Evolutionary conservation across 2,888 invertebrate genomes (phyloP).

Genomic region (Pimpla rufipes): DNA sequence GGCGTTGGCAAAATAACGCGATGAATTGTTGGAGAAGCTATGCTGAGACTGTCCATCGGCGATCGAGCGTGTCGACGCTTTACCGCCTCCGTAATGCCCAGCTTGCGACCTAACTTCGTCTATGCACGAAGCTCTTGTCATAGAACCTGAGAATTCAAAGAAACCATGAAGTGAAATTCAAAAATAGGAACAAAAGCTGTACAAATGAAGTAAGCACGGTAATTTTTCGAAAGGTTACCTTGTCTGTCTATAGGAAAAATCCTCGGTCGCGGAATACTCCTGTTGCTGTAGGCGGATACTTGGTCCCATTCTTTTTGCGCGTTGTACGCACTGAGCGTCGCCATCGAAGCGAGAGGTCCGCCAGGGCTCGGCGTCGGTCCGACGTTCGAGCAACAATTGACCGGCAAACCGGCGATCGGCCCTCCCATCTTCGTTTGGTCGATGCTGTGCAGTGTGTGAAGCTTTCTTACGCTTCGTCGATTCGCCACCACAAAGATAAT

Average conservation of each 20-base stretch:
- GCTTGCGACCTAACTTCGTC: slow-evolving; percentile 92
- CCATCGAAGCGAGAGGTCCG: slow-evolving; percentile 93
- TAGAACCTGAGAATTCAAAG: slow-evolving; percentile 78
- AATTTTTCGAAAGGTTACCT: slow-evolving; percentile 78
- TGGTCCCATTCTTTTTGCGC: slow-evolving; percentile 95
- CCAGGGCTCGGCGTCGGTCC: slow-evolving; percentile 92
- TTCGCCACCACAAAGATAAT: slow-evolving; percentile 96
- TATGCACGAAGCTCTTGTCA: slow-evolving; percentile 85
- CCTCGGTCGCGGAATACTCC: slow-evolving; percentile 95
- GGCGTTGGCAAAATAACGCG: slow-evolving; percentile 90
- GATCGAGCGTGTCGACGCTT: slow-evolving; percentile 89
- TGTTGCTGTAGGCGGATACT: slow-evolving; percentile 95
- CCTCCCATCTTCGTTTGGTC: slow-evolving; percentile 90
- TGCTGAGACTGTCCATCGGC: slow-evolving; percentile 96
- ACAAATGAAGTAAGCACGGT: not conserved
- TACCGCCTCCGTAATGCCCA: slow-evolving; percentile 91
- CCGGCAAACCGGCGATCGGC: slow-evolving; percentile 91
- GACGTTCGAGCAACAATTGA: slow-evolving; percentile 91
- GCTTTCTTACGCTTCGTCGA: slow-evolving; percentile 91
- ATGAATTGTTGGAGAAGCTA: slow-evolving; percentile 94
- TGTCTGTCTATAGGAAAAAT: slow-evolving; percentile 91
- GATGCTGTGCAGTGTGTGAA: slow-evolving; percentile 88
- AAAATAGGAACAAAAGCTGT: not conserved
- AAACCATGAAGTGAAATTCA: not conserved
- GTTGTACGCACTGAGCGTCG: slow-evolving; percentile 94